Base-by-base conservation (phyloP, 2,797 vertebrate genomes). In the Epinephelus malabaricus region DNA sequence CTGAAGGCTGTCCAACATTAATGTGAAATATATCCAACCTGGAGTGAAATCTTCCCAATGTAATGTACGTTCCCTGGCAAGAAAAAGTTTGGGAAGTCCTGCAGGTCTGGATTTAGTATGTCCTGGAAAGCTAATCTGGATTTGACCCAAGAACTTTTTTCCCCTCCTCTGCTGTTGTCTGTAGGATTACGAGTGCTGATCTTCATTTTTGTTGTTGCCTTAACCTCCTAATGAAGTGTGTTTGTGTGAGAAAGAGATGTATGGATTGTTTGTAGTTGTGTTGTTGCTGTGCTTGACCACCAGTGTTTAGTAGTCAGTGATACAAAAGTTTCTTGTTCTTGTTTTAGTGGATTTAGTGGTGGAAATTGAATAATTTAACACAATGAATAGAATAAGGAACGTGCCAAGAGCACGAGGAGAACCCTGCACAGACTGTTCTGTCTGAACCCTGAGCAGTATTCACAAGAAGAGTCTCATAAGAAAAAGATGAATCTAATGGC, bases 51-150 rank as follows among this genome's bases (percentile, higher is more conserved):
- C 4, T 23, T 76, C 56, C 34, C 46, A 62, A n/a, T 67, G 15
- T 47, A 66, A 69, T 50, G 25, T 64, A 70, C 13, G 45, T 83
- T 81, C 54, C 19, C 54, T 69, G 21, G 70, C 54, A 67, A 65
- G 30, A 34, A 65, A 34, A 30, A 2, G 14, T 77, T 54, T 45
- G 50, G 54, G 54, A 76, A 51, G 68, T 72, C 30, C 18, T 79
- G 65, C 47, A 51, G 21, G 56, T 76, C 67, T 77, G 69, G 63
- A 74, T 70, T 72, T 55, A 58, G 61, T 73, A 51, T 59, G 59
- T 66, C 54, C 62, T 61, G 27, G 69, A 79, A 80, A 71, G 27
- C 67, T 60, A 58, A 72, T 72, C 25, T 85, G 65, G 69, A 70
- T 72, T 68, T 71, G 21, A 69, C 38, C 15, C 56, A 75, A 68